Base-by-base conservation (phyloP, 2,888 invertebrate species). In the Reticulitermes lucifugus region DNA sequence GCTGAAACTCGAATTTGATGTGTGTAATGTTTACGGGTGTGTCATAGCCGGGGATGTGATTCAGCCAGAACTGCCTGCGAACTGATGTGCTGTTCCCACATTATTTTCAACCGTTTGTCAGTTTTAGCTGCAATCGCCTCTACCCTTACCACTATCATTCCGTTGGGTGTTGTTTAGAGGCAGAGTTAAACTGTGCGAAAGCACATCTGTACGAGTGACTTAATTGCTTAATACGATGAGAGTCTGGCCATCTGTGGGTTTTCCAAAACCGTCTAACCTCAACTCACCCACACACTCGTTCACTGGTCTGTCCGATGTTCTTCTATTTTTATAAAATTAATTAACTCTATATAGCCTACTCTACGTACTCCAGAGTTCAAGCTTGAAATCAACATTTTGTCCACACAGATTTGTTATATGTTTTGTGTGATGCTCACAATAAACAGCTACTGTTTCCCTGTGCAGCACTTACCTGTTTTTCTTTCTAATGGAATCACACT, bases 191-290 rank as follows among this genome's bases (percentile, higher is more conserved):
- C 77, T 77, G 77, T 77, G 77, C n/a, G 77, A 46, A 22, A 14
- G n/a, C n/a, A n/a, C 65, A n/a, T 25, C 25, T 65, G 65, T 25
- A 65, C n/a, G n/a, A n/a, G 25, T n/a, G 14, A 65, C 77, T 77
- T 46, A 77, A 77, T 77, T 77, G 77, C 77, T 77, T 77, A 77
- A 77, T 51, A 77, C 10, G 75, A 43, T 25, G 43, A 46, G 43
- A 46, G 77, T 41, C 43, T 41, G 46, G 5, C 22, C 77, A 77
- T 46, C 77, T 77, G 77, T n/a, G 51, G 51, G 12, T 46, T 77
- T 77, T 46, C 77, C 77, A 77, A 46, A 77, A 10, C 25, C 41
- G 25, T 4, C 25, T 65, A 10, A 65, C 14, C 10, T 21, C 7
- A 25, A 25, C 7, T 41, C 73, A 7, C 73, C 41, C 14, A 21